Conservation (phyloP, 2,888 invertebrate genomes). For the Cephus spinipes region DNA sequence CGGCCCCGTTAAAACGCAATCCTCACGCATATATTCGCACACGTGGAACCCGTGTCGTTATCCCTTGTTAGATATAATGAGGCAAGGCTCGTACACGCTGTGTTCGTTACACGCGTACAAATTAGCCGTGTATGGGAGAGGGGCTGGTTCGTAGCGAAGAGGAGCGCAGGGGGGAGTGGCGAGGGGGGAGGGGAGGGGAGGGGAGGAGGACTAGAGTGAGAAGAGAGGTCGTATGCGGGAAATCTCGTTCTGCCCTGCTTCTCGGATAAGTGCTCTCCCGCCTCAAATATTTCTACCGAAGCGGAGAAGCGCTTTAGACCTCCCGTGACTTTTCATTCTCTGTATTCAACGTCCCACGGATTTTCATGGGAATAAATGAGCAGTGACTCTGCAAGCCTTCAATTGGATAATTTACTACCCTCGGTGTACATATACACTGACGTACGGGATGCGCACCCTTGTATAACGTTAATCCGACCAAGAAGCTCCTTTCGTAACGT, state of each 20-base stretch:
- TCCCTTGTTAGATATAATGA: slow-evolving; percentile 63
- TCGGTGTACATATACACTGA: background rate
- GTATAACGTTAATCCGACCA: background rate
- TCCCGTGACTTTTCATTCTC: background rate
- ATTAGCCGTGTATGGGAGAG: slow-evolving; percentile 32
- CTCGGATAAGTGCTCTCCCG: slow-evolving; percentile 34
- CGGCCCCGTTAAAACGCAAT: slow-evolving; percentile 16
- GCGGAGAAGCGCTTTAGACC: slow-evolving; percentile 18
- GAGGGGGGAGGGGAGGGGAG: background rate
- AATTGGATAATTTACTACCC: background rate
- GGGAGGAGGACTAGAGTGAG: slow-evolving; percentile 8
- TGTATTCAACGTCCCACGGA: background rate
- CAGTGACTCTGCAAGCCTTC: background rate
- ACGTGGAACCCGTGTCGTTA: slow-evolving; percentile 53
- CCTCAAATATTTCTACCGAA: slow-evolving; percentile 29
- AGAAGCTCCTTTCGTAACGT: background rate
- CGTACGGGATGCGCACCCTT: background rate
- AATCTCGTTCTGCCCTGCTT: slow-evolving; percentile 35
- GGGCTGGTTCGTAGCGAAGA: background rate
- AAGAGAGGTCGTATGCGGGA: slow-evolving; percentile 24
- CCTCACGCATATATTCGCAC: slow-evolving; percentile 24
- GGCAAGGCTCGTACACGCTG: slow-evolving; percentile 31
- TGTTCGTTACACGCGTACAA: slow-evolving; percentile 49
- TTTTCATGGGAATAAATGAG: slow-evolving; percentile 10
- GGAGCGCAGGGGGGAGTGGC: background rate